Evolutionary conservation across 1,140 invertebrate species (phyloP).

Genomic region (Euura lappo): DNA sequence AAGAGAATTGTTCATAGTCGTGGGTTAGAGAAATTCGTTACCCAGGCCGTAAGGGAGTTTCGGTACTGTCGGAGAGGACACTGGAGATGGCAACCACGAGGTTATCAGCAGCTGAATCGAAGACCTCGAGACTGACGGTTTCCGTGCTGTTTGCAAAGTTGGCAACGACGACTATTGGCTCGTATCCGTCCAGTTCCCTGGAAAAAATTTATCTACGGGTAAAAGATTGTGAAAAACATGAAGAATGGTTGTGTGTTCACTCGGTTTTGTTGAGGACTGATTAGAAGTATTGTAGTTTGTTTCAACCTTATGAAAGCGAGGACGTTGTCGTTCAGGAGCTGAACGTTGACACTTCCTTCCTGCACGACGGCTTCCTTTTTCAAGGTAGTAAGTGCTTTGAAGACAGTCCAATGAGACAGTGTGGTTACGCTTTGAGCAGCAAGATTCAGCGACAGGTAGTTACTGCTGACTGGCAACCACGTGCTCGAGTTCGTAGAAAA

Average conservation of each 20-base stretch:
- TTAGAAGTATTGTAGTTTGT: no score
- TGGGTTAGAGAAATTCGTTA: not conserved
- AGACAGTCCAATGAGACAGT: constrained; percentile 62
- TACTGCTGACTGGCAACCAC: constrained; percentile 67
- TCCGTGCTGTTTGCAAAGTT: no score
- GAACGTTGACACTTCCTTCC: constrained; percentile 46
- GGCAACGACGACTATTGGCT: no score
- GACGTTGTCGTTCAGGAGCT: constrained; percentile 47
- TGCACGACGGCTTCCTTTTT: constrained; percentile 50
- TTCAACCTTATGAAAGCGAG: constrained; percentile 41
- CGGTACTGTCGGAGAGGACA: not conserved
- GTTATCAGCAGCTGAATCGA: no score
- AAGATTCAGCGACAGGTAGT: constrained; percentile 65
- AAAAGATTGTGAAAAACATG: not conserved
- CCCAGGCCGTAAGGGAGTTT: not conserved
- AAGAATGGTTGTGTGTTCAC: not conserved
- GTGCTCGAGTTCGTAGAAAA: constrained; percentile 58
- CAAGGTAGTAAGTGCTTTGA: constrained; percentile 56
- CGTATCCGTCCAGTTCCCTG: no score
- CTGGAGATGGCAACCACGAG: no score
- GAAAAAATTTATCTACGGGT: not conserved
- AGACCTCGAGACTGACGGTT: no score
- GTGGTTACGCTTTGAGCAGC: constrained; percentile 43
- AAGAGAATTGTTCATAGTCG: not conserved
- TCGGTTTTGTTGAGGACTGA: not conserved